Evolutionary conservation across 2,113 vertebrate species (phyloP).

Genomic region (Tragulus kanchil): DNA sequence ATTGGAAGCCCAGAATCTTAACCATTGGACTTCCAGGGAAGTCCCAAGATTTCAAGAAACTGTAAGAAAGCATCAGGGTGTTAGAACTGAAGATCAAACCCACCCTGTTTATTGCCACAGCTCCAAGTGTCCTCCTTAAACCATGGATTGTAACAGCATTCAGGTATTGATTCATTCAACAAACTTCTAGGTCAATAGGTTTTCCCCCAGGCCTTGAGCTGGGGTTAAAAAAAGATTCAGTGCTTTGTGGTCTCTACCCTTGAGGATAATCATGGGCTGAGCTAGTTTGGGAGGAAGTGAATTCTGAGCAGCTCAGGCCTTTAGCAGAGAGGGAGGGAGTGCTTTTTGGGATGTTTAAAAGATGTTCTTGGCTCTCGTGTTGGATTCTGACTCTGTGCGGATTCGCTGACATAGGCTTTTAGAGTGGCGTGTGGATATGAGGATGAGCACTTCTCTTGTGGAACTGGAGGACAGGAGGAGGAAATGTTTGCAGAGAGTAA

Average conservation of each 20-base stretch:
- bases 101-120: not conserved
- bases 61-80: not conserved
- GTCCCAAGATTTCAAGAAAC: not conserved
- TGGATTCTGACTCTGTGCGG: not conserved
- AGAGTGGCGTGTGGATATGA: not conserved
- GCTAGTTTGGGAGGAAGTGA: not conserved
- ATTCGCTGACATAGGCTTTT: not conserved
- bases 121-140: not conserved
- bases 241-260: not conserved
- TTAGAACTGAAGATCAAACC: not conserved
- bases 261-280: not conserved
- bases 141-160: not conserved
- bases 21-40: not conserved
- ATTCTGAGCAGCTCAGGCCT: not conserved
- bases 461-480: too few species aligned
- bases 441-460: not conserved
- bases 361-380: not conserved
- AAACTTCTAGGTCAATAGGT: not conserved
- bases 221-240: not conserved
- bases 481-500: conserved; percentile 14
- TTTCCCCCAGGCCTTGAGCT: not conserved
- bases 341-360: not conserved
- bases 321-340: not conserved
- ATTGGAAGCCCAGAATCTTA: not conserved
- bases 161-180: not conserved